Base-by-base conservation (phyloP, 2,888 invertebrate genomes). In the Trachelus iudaicus region DNA sequence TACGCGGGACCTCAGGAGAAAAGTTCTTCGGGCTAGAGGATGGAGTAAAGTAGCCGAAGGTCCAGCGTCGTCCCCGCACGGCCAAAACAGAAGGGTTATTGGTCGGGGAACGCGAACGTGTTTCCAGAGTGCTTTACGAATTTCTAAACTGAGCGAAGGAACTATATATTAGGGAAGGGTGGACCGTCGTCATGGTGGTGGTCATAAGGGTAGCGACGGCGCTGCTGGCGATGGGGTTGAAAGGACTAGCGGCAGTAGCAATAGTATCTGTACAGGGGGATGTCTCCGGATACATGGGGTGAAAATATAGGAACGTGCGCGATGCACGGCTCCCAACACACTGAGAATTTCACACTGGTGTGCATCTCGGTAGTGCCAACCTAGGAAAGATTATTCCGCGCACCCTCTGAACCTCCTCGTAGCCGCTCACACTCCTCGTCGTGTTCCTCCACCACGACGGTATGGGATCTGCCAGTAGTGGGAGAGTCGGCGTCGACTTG, bases 361-460 rank as follows among this genome's bases (percentile, higher is more conserved):
- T 85, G 85, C 84, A 87, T 87, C 85, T 86, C 83, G 85, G 83
- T 56, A 56, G 56, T 23, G 23, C 23, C 56, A 56, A 56, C 56
- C 56, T 56, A 56, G 23, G 56, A 56, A 56, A 56, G 56, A 56
- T 56, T 56, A 56, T 56, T 56, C 6, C 76, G 78, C 79, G 79
- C 79, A 77, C 77, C 79, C 76, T 69, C 37, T 73, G 69, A 35
- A 31, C 76, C 75, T 77, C 74, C 71, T 68, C 75, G n/a, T 34
- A 77, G 76, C 23, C 56, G 56, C 56, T 56, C 56, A 56, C 56
- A 56, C 56, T 56, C 56, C 56, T 56, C 56, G 56, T 56, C 56
- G 9, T 56, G 56, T 56, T 56, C 56, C 56, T 56, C 56, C 56
- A 56, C 56, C 56, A 56, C 23, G 56, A 56, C 23, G 56, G 23